Base-by-base conservation (phyloP, 2,888 invertebrate species). In the Andrena trimmerana region DNA sequence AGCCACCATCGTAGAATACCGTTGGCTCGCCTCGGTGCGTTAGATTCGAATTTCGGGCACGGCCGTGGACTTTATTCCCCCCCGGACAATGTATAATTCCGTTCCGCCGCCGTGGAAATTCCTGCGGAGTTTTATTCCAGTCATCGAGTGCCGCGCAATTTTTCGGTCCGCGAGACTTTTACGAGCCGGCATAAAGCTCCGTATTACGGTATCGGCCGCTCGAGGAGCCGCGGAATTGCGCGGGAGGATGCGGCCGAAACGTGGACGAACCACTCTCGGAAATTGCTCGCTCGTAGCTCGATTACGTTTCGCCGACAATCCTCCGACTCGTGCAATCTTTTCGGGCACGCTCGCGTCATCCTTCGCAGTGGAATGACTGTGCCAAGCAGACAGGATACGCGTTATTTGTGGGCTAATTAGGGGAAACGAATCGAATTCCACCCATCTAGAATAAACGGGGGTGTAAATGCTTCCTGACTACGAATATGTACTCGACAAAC, bases 371-470 rank as follows among this genome's bases (percentile, higher is more conserved):
- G 71, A 60, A 83, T 79, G 81, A 78, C 65, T 85, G 4, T 59
- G 72, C 73, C 50, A 71, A 80, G 86, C 75, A 16, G 74, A 42
- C 73, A 67, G 76, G 75, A 84, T 67, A 71, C 72, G 60, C 57
- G 74, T 67, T 76, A 76, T 42, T 84, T 69, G 81, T 10, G 36
- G 62, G 42, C 68, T 80, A 86, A 86, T 86, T 86, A 79, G 57
- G 70, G 67, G 67, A 65, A 67, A 36, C 81, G 81, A 80, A 73
- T 74, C 60, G 63, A 68, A 75, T 78, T 67, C 50, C 50, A 60
- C 73, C 48, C 57, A 10, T 27, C 36, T 52, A 6, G 60, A 36
- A 73, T 60, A 36, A 52, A 33, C 10, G 57, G 0, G 10, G n/a
- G 3, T 16, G 33, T 36, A 52, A 75, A 50, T 33, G 8, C 33